Conservation (phyloP, 2,797 vertebrate genomes). For the Halcyon leucocephala region DNA sequence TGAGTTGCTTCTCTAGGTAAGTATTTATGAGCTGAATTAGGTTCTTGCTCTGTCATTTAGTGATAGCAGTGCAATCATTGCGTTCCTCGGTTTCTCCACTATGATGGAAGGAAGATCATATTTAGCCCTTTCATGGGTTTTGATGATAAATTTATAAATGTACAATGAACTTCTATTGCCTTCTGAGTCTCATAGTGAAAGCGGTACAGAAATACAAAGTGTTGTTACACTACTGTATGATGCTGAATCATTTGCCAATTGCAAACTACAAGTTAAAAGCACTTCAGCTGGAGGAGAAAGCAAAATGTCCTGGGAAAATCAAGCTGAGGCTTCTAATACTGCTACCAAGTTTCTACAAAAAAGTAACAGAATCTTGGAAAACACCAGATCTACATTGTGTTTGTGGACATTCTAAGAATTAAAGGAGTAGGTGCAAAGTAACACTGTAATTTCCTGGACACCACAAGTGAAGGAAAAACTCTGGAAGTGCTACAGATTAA, state of each 20-base stretch:
- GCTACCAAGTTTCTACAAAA: neutral
- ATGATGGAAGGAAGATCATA: neutral
- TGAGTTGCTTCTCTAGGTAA: neutral
- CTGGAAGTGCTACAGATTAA: neutral
- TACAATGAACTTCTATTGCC: neutral
- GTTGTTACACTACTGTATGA: neutral
- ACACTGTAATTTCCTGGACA: neutral
- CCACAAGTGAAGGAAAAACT: neutral
- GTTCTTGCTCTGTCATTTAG: neutral
- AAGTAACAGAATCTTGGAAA: constrained; percentile 12
- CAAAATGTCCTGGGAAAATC: constrained; percentile 25
- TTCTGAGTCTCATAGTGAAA: neutral
- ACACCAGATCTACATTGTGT: neutral
- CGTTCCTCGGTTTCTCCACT: constrained; percentile 29
- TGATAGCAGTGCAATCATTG: neutral
- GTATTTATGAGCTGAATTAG: neutral
- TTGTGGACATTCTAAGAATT: neutral
- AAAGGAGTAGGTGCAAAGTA: neutral
- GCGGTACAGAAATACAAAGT: constrained; percentile 5
- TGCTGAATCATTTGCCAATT: constrained; percentile 17
- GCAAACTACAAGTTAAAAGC: constrained; percentile 59
- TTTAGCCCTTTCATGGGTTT: neutral
- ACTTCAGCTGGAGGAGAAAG: constrained; percentile 1
- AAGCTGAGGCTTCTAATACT: neutral
- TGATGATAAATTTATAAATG: constrained; percentile 45